Evolutionary conservation across 2,888 invertebrate species (phyloP).

Genomic region (Drosophila meridiana): DNA sequence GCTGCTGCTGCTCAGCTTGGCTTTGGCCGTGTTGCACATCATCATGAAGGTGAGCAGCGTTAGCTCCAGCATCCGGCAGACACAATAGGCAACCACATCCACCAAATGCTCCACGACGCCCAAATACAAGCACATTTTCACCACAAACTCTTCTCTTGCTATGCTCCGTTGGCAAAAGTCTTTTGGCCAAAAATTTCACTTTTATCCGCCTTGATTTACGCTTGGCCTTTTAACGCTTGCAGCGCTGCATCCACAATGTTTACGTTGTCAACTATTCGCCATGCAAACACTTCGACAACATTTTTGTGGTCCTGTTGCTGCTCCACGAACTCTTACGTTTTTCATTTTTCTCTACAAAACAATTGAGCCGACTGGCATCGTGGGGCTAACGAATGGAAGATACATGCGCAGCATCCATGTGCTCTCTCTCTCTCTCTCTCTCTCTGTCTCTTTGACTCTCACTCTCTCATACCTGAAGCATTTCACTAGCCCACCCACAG

Average conservation of each 20-base stretch:
- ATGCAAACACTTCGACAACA: constrained; percentile 49
- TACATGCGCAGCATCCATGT: constrained; percentile 38
- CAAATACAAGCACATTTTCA: constrained; percentile 80
- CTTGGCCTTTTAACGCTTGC: constrained; percentile 19
- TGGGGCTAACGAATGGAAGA: constrained; percentile 5
- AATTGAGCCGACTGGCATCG: constrained; percentile 19
- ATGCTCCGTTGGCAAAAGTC: neutral
- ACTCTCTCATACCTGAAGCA: neutral
- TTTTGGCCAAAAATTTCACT: neutral
- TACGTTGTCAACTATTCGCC: constrained; percentile 29
- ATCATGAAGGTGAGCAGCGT: constrained; percentile 77
- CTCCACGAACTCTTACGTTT: constrained; percentile 46
- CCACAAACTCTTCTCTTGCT: neutral
- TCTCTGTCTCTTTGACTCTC: too few species aligned
- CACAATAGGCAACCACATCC: constrained; percentile 79
- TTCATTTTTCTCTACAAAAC: constrained; percentile 51
- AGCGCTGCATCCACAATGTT: constrained; percentile 40
- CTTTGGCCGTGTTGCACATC: constrained; percentile 70
- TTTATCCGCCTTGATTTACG: constrained; percentile 1
- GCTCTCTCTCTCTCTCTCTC: constrained; percentile 4
- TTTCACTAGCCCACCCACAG: neutral
- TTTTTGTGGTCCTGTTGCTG: constrained; percentile 57
- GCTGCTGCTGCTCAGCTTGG: constrained; percentile 40
- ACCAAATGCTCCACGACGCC: constrained; percentile 76
- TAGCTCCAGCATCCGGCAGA: constrained; percentile 79